phyloP scores from a whole-genome alignment of 2,113 vertebrate species.

The Garra rufa region DNA sequence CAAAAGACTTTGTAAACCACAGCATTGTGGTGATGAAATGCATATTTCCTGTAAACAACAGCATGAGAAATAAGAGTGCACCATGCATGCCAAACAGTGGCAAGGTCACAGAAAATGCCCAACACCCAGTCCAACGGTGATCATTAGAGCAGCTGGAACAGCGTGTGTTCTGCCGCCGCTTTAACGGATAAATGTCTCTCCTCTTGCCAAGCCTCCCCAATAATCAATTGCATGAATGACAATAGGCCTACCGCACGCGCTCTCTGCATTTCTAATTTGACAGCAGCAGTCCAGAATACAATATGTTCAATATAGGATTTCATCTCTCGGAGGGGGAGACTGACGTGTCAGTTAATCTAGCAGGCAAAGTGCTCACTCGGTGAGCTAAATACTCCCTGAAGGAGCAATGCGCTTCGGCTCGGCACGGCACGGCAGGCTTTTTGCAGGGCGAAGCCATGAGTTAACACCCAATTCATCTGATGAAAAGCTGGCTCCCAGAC shows the following conservation, averaged over 20 bases:
- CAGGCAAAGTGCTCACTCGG: constrained; percentile 60
- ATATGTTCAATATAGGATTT: constrained; percentile 64
- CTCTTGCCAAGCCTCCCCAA: constrained; percentile 73
- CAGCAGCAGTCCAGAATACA: constrained; percentile 55
- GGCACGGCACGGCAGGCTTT: constrained; percentile 23
- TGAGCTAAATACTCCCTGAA: constrained; percentile 67
- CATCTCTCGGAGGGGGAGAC: constrained; percentile 57
- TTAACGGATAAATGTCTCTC: constrained; percentile 76
- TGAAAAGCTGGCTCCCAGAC: constrained; percentile 45
- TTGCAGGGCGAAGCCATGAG: constrained; percentile 43
- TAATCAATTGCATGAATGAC: constrained; percentile 81
- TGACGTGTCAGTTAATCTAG: constrained; percentile 61
- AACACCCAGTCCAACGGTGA: constrained; percentile 41
- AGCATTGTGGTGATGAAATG: constrained; percentile 55
- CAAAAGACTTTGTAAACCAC: constrained; percentile 56
- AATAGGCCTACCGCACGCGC: constrained; percentile 61
- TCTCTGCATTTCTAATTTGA: constrained; percentile 61
- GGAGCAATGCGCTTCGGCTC: constrained; percentile 35
- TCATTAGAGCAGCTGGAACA: constrained; percentile 51
- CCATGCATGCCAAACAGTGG: constrained; percentile 57
- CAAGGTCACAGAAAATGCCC: constrained; percentile 61
- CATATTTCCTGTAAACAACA: constrained; percentile 65
- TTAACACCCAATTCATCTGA: constrained; percentile 60
- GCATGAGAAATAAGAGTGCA: constrained; percentile 50
- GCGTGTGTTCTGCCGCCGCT: constrained; percentile 43